phyloP scores from a whole-genome alignment of 2,888 invertebrate genomes.

The Dicyrtomina minuta region DNA sequence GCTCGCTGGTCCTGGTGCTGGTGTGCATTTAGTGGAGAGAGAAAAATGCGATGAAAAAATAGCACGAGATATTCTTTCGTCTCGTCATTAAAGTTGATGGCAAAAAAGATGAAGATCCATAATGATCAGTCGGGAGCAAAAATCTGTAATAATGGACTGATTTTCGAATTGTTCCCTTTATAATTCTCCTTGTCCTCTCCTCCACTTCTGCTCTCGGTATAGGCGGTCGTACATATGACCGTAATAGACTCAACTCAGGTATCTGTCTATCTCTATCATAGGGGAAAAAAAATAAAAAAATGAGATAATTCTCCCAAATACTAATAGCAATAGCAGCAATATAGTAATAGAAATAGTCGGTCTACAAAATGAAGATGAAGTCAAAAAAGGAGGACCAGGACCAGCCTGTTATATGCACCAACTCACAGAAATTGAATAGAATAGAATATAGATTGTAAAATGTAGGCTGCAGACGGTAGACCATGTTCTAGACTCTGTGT shows the following conservation, averaged over 20 bases:
- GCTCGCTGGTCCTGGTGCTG: no score
- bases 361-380: no score
- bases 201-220: background rate
- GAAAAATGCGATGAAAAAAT: slow-evolving; percentile 42
- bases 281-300: background rate
- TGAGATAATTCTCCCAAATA: background rate
- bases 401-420: no score
- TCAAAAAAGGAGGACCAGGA: no score
- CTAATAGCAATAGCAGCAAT: no score
- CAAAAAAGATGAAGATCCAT: slow-evolving; percentile 39
- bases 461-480: no score
- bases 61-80: slow-evolving; percentile 38
- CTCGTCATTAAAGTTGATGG: slow-evolving; percentile 42
- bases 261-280: background rate
- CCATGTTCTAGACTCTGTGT: no score
- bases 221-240: no score
- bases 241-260: background rate
- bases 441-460: no score
- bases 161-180: slow-evolving; percentile 32
- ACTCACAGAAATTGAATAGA: no score
- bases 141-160: slow-evolving; percentile 43
- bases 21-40: slow-evolving; percentile 2
- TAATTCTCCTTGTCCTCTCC: slow-evolving; percentile 14
- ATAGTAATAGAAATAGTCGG: no score
- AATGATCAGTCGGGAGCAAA: slow-evolving; percentile 38